Base-by-base conservation (phyloP, 2,888 invertebrate species). In the Sipha maydis region DNA sequence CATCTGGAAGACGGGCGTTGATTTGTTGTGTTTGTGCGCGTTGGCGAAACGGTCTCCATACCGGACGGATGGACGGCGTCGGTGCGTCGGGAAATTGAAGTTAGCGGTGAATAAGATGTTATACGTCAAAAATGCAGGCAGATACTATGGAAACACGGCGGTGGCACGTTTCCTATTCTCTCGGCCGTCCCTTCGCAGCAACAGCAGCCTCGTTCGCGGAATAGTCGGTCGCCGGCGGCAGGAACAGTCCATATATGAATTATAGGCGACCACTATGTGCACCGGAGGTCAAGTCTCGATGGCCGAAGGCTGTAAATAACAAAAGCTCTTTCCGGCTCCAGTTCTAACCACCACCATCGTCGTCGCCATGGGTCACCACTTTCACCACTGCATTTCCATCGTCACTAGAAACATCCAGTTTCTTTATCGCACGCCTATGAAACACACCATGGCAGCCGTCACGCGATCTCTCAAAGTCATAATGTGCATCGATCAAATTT, bases 241-340 rank as follows among this genome's bases (percentile, higher is more conserved):
- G 25, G 61, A 61, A 61, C 61, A 21, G 48, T 48, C 61, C 21
- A 21, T 61, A 14, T 76, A 76, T 76, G 76, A 85, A 41, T 77
- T 85, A 85, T 85, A 67, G 84, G 41, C 67, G 76, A 61, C 73
- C 73, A 41, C 56, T 54, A 28, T 11, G 25, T 48, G 19, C n/a
- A 61, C 38, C 76, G 61, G 84, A 76, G 84, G 84, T 85, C 84
- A 76, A 85, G 38, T 85, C 84, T 77, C 67, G 61, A 75, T 75
- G 41, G 76, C 84, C 76, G 48, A 76, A 77, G 34, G 84, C 76
- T 77, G 84, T 85, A 85, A 85, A 85, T 76, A 85, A 85, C 84
- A 85, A 85, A 85, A 85, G 84, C 84, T 76, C 76, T 85, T 85
- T 85, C 84, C 84, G 84, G 84, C 21, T 31, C 41, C 61, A 28